Percentiles rank a stretch among this genome's conserved stretches.
These are phyloP conservation scores for Psettodes erumei DNA, from an alignment of 2,113 vertebrate genomes.

Conservation along the genomic window DNA sequence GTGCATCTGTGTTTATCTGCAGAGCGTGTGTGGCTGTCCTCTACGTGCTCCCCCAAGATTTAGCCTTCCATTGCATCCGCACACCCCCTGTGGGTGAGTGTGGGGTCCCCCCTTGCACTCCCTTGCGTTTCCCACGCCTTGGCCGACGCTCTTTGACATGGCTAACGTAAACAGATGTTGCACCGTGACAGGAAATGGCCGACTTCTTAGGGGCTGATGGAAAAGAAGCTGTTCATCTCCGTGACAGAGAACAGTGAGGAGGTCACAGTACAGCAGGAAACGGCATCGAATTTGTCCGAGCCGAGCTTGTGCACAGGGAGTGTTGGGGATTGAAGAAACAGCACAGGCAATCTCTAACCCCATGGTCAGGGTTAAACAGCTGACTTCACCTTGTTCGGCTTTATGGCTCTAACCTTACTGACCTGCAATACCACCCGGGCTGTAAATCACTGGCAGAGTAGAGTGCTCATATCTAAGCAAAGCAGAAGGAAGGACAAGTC, in stretches of 20 bases:
- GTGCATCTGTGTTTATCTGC: conserved; percentile 42
- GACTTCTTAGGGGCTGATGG: conserved; percentile 64
- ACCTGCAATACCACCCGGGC: conserved; percentile 3
- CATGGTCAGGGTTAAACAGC: conserved; percentile 51
- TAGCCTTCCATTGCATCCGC: conserved; percentile 40
- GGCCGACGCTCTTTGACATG: conserved; percentile 70
- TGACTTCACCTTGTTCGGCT: conserved; percentile 25
- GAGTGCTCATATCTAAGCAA: conserved; percentile 14
- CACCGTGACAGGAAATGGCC: conserved; percentile 73
- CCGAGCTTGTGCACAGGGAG: conserved; percentile 6
- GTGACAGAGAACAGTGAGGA: conserved; percentile 52
- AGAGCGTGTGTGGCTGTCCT: conserved; percentile 45
- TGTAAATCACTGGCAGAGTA: conserved; percentile 32
- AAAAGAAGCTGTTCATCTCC: conserved; percentile 58
- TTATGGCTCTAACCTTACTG: conserved; percentile 43
- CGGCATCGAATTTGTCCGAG: conserved; percentile 24
- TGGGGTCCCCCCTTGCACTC: conserved; percentile 49
- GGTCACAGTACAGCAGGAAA: conserved; percentile 58
- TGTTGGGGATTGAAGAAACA: conserved; percentile 3
- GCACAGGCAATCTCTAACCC: conserved; percentile 15
- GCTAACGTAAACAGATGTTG: conserved; percentile 76
- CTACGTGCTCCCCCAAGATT: conserved; percentile 53
- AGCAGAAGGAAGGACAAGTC: neutral
- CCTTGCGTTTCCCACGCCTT: conserved; percentile 79
- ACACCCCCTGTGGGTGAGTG: conserved; percentile 46